Base-by-base conservation (phyloP, 2,797 vertebrate species). In the Schizopygopsis malacanthus region DNA sequence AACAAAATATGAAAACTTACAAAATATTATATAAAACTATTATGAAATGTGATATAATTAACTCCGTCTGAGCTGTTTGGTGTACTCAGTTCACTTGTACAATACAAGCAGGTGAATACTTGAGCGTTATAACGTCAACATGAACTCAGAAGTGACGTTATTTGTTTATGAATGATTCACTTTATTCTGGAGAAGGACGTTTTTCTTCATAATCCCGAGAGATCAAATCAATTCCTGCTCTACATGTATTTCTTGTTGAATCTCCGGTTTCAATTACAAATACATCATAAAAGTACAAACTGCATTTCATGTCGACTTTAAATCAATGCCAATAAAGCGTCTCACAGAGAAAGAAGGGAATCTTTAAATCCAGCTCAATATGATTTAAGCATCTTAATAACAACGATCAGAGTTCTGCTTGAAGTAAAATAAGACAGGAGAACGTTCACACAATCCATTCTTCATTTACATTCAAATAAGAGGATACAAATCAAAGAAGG, bases 401-500 rank as follows among this genome's bases (percentile, higher is more conserved):
- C 50, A 84, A 52, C 52, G 81, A 20, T 28, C 39, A 65, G 6
- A 67, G 47, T 25, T 41, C 20, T 11, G 75, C 37, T 37, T 63
- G 47, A 22, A 45, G 61, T 50, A 56, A 54, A 61, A 3, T 37
- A 54, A 45, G 75, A 39, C 63, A 43, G 33, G 54, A 56, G 69
- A 75, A 43, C 9, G 56, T 70, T 82, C 75, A 33, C 6, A 37
- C 15, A 63, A 47, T 82, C 61, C 28, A 43, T 63, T 70, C 59
- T 65, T 80, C 70, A 85, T 89, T 90, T 86, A 72, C 82, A 86
- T 82, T 76, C 45, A 67, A 89, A 77, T 81, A 79, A 80, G 80
- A 63, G 81, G 70, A 82, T 83, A 89, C 52, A 86, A 88, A 86
- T 87, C 69, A 87, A 85, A 89, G 89, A 87, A 92, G 56, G 77